A percentile compares a stretch with the other conserved stretches of the same genome.
These are phyloP conservation scores for Prunella strophiata DNA, from an alignment of 2,797 vertebrate species.

Conservation along the genomic window DNA sequence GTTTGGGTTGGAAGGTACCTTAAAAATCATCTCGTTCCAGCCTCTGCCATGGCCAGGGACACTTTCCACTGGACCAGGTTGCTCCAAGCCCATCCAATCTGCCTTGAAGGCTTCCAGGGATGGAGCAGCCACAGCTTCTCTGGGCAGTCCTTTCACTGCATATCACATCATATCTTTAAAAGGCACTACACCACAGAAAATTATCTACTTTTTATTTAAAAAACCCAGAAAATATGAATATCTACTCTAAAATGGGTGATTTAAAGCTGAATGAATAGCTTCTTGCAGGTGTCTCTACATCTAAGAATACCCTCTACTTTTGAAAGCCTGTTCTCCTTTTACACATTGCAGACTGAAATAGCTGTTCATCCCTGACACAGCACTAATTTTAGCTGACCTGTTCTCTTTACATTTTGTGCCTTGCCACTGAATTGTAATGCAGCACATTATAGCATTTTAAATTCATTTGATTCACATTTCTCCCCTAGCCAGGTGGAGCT, in stretches of 20 bases:
- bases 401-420: background rate
- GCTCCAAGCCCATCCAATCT: background rate
- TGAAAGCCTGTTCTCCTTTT: background rate
- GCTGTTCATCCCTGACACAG: background rate
- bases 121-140: background rate
- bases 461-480: background rate
- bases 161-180: background rate
- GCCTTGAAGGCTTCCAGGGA: background rate
- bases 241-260: background rate
- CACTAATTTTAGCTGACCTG: slow-evolving; percentile 18
- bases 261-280: background rate
- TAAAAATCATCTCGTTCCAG: background rate
- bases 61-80: background rate
- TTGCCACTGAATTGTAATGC: background rate
- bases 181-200: background rate
- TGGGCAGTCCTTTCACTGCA: background rate
- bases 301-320: background rate
- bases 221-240: background rate
- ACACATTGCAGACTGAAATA: background rate
- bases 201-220: background rate
- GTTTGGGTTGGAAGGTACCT: background rate
- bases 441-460: background rate
- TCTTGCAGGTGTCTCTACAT: background rate
- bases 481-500: background rate
- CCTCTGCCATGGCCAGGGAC: background rate